phyloP scores from a whole-genome alignment of 1,140 invertebrate genomes.

The Diabrotica undecimpunctata region DNA sequence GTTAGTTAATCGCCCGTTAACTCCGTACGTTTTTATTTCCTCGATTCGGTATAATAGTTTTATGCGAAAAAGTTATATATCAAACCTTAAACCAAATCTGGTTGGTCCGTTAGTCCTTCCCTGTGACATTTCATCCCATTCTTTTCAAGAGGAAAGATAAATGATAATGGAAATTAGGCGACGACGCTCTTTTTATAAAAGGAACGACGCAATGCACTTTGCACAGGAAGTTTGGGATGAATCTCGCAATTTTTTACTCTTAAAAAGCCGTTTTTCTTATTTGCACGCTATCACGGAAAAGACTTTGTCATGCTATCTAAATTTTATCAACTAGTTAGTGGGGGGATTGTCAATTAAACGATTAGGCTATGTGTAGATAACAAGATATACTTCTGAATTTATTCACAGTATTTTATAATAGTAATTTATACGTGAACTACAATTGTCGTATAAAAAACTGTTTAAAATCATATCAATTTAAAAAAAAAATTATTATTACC shows the following conservation, averaged over 20 bases:
- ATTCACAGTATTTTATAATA: too few species aligned
- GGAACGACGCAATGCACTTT: conserved; percentile 27
- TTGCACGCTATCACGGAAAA: conserved; percentile 10
- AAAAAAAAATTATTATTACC: too few species aligned
- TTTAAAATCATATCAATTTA: too few species aligned
- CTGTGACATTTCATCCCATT: conserved; percentile 1
- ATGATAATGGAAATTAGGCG: conserved; percentile 35
- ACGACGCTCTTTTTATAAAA: conserved; percentile 24
- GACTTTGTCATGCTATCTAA: conserved; percentile 8
- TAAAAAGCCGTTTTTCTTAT: conserved; percentile 27
- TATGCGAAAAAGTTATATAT: too few species aligned
- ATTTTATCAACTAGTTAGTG: conserved; percentile 1
- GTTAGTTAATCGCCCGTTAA: too few species aligned
- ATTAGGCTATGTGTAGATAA: too few species aligned
- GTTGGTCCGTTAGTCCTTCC: not conserved
- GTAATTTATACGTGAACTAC: too few species aligned
- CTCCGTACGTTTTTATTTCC: too few species aligned
- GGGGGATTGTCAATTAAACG: not conserved
- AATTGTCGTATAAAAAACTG: too few species aligned
- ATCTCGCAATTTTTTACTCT: conserved; percentile 25
- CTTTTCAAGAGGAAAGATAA: conserved; percentile 24
- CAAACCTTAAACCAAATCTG: too few species aligned
- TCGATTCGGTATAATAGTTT: too few species aligned
- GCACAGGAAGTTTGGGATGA: conserved; percentile 19
- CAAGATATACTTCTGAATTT: too few species aligned